Percentiles rank a stretch among this genome's conserved stretches.
Evolutionary conservation across 2,113 vertebrate genomes (phyloP).

Genomic region (Reinhardtius hippoglossoides): DNA sequence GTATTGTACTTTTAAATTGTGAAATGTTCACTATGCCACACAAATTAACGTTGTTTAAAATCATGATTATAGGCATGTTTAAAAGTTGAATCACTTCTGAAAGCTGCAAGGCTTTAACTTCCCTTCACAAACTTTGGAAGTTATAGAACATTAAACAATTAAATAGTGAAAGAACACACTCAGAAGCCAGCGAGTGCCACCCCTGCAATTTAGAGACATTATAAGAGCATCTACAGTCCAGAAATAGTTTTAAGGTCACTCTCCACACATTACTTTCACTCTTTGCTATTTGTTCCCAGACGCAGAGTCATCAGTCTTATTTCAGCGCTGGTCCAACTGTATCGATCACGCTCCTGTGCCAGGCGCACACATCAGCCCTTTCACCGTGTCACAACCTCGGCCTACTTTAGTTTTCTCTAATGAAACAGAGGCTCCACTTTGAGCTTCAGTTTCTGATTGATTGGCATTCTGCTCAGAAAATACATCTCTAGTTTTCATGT

Average conservation of each 20-base stretch:
- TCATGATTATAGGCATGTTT: no score
- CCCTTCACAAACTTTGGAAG: no score
- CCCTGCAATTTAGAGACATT: not conserved
- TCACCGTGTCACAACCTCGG: constrained; percentile 36
- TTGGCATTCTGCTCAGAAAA: constrained; percentile 39
- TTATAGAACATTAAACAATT: no score
- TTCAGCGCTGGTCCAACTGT: constrained; percentile 37
- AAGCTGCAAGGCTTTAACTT: no score
- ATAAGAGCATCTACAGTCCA: not conserved
- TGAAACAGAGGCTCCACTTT: constrained; percentile 14
- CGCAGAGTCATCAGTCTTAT: constrained; percentile 38
- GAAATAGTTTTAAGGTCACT: not conserved
- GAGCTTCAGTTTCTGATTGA: constrained; percentile 66
- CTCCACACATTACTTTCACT: not conserved
- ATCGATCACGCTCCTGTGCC: constrained; percentile 45
- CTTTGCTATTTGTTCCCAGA: constrained; percentile 16
- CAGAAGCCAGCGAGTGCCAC: no score
- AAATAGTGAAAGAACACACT: no score
- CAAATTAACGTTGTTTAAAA: no score
- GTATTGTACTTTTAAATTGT: no score
- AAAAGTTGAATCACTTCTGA: no score
- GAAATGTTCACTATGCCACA: no score
- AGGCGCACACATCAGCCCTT: constrained; percentile 35
- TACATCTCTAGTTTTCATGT: constrained; percentile 53
- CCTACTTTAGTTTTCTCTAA: constrained; percentile 22